These are phyloP conservation scores for Australoheros scitulus DNA, from an alignment of 2,113 vertebrate species.

Conservation along the genomic window DNA sequence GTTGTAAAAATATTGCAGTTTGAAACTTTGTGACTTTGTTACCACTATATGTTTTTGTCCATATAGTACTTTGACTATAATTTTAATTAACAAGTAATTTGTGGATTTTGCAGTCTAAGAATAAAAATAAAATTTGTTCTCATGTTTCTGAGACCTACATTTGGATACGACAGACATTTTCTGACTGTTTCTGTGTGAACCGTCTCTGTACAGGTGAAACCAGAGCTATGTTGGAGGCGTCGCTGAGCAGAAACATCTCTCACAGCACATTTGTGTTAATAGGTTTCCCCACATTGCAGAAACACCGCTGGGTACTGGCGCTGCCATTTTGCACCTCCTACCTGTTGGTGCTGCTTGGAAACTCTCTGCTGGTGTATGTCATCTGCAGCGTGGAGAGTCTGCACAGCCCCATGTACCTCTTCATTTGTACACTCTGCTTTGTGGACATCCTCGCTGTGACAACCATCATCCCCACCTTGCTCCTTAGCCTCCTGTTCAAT, in stretches of 20 bases:
- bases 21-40: too few relatives aligned
- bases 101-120: not conserved
- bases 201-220: slow-evolving; percentile 1
- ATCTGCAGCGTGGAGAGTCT: slow-evolving; percentile 61
- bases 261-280: slow-evolving; percentile 70
- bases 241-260: slow-evolving; percentile 60
- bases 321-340: slow-evolving; percentile 63
- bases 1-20: too few relatives aligned
- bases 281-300: slow-evolving; percentile 70
- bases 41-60: too few relatives aligned
- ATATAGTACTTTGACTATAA: not conserved
- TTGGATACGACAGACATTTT: not conserved
- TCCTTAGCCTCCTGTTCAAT: slow-evolving; percentile 70
- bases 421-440: slow-evolving; percentile 76
- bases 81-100: not conserved
- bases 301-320: slow-evolving; percentile 62
- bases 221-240: slow-evolving; percentile 10
- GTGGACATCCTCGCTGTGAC: slow-evolving; percentile 71
- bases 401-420: slow-evolving; percentile 81
- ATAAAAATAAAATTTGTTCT: too few relatives aligned
- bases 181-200: not conserved
- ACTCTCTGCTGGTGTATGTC: slow-evolving; percentile 62
- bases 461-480: slow-evolving; percentile 74
- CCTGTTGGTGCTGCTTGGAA: slow-evolving; percentile 67
- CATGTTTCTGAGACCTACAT: not conserved